Base-by-base conservation (phyloP, 2,797 vertebrate genomes). In the Semaprochilodus insignis region DNA sequence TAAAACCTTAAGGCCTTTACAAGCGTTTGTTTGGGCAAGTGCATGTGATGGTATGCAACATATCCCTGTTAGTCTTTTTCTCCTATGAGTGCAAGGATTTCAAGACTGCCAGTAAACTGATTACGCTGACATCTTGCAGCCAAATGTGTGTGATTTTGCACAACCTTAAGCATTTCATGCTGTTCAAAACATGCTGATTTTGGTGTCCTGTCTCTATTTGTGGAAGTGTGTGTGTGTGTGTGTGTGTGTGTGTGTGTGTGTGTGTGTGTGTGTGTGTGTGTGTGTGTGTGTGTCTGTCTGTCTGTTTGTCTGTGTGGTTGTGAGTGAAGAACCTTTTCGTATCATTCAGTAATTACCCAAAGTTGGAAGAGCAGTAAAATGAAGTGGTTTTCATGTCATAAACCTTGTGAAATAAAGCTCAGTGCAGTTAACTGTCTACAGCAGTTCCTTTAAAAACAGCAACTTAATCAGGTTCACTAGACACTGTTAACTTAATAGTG, bases 91-190 rank as follows among this genome's bases (percentile, higher is more conserved):
- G 59, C 69, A 70, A 65, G 48, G n/a, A 65, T 66, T 55, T 65
- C 27, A 63, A 44, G 62, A 78, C 52, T 80, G 77, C 54, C 51
- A 60, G 4, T 84, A 72, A 85, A 84, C 57, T 40, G 44, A 82
- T 31, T 76, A 60, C n/a, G 25, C 70, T n/a, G 25, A 80, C 78
- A 81, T 85, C 78, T 83, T 84, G 83, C 11, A 60, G 74, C 27
- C 77, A 71, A 71, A 52, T 77, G 85, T 52, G 71, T 54, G 76
- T 66, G 59, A 59, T 69, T 82, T 17, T 79, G 34, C 65, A 48
- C 40, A 40, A 25, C 6, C 19, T 44, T 40, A 76, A 17, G n/a
- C 40, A 23, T 23, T 62, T 36, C 34, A 11, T 19, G 11, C 25
- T 31, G 44, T 19, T 52, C 14, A 52, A 23, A 48, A 40, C 67